Conservation (phyloP, 2,797 vertebrate species). For the Siniperca scherzeri region DNA sequence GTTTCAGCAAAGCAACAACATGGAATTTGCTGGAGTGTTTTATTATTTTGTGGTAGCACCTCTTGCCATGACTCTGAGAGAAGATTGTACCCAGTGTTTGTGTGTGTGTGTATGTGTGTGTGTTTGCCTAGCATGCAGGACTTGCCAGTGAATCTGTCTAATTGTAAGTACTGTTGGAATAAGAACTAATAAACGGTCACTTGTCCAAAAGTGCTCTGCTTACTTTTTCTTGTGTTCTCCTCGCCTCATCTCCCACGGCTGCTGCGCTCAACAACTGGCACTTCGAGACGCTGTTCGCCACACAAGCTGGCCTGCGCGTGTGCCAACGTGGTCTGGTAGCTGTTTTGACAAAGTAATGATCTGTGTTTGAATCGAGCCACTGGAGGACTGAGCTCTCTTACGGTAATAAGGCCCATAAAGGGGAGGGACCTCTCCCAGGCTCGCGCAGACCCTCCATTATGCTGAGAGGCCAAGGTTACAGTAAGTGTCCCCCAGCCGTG, state of each 20-base stretch:
- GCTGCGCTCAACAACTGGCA: conserved; percentile 66
- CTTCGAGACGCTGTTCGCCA: conserved; percentile 48
- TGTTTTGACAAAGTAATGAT: conserved; percentile 83
- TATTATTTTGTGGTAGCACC: conserved; percentile 71
- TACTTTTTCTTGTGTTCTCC: conserved; percentile 58
- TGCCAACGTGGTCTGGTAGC: conserved; percentile 78
- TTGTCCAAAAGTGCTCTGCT: conserved; percentile 71
- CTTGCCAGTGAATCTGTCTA: conserved; percentile 66
- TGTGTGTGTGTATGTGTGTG: conserved; percentile 36
- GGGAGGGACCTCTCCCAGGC: conserved; percentile 69
- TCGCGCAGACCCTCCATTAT: conserved; percentile 74
- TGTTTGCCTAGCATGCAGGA: conserved; percentile 45
- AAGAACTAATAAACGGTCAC: conserved; percentile 78
- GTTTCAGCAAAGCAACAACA: conserved; percentile 74
- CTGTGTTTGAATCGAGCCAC: conserved; percentile 78
- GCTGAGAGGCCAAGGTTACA: conserved; percentile 76
- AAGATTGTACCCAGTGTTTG: conserved; percentile 46
- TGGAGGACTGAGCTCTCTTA: conserved; percentile 75
- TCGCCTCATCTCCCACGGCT: conserved; percentile 66
- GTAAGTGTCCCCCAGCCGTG: conserved; percentile 80
- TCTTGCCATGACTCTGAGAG: conserved; percentile 60
- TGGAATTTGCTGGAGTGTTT: conserved; percentile 73
- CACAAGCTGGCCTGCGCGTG: conserved; percentile 55
- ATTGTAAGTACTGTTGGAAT: conserved; percentile 73
- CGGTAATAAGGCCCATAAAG: conserved; percentile 78